Conservation (phyloP, 2,113 vertebrate genomes). For the Hippocampus guttulatus region DNA sequence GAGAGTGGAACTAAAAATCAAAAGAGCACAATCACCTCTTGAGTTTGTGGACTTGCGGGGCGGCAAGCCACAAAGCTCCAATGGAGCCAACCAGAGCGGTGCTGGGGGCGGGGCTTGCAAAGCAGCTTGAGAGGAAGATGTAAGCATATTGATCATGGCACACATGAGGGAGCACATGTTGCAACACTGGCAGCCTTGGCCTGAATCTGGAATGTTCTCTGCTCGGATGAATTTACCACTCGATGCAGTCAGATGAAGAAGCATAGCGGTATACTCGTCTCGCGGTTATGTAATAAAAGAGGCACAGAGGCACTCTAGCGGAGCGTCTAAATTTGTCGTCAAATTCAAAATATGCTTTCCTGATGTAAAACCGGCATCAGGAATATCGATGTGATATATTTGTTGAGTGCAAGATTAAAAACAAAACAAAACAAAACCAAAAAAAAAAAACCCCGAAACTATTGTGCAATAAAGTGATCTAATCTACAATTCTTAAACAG, state of each 20-base stretch:
- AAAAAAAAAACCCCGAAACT: no score
- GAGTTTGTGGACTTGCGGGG: conserved; percentile 20
- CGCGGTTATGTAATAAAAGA: not conserved
- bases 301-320: not conserved
- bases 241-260: not conserved
- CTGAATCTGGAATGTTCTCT: not conserved
- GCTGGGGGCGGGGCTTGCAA: conserved; percentile 39
- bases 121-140: conserved; percentile 51
- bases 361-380: not conserved
- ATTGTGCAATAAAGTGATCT: no score
- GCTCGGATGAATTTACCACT: not conserved
- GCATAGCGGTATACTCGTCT: not conserved
- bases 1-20: conserved; percentile 22
- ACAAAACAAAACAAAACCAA: no score
- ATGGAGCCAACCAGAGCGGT: conserved; percentile 37
- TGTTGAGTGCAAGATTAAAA: no score
- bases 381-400: no score
- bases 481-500: no score
- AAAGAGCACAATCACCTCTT: conserved; percentile 9
- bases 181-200: conserved; percentile 7
- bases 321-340: no score
- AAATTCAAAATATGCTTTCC: not conserved
- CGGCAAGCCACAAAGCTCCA: conserved; percentile 31
- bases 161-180: conserved; percentile 65
- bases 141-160: conserved; percentile 55